Evolutionary conservation across 2,888 invertebrate genomes (phyloP).

Genomic region (Rotaria socialis): DNA sequence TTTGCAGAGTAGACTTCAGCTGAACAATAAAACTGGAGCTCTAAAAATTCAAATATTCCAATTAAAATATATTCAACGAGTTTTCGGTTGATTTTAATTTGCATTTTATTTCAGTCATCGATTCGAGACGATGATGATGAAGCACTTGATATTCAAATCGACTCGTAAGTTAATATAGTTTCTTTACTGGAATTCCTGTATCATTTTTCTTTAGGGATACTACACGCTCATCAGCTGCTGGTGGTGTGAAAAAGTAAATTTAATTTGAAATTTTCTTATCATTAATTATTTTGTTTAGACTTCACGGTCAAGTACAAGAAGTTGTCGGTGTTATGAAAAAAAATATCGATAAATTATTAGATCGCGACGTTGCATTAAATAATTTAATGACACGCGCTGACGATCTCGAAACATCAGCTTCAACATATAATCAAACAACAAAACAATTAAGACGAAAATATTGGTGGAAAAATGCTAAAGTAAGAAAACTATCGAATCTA

Average conservation of each 20-base stretch:
- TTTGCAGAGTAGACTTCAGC: too few species aligned
- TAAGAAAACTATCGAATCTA: background rate
- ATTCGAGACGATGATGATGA: slow-evolving; percentile 32
- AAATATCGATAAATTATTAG: slow-evolving; percentile 46
- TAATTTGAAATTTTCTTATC: too few species aligned
- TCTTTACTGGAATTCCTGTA: background rate
- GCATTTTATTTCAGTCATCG: background rate
- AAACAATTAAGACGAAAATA: slow-evolving; percentile 7
- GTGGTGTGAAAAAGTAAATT: slow-evolving; percentile 14
- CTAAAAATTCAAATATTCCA: too few species aligned
- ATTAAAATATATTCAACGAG: too few species aligned
- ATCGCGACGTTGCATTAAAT: slow-evolving; percentile 42
- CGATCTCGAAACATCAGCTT: background rate
- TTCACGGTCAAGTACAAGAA: slow-evolving; percentile 44
- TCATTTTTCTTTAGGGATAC: background rate
- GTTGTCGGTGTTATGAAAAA: slow-evolving; percentile 45
- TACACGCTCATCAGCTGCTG: background rate
- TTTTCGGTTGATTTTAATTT: too few species aligned
- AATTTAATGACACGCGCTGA: background rate
- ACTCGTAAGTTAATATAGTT: background rate
- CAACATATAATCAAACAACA: slow-evolving; percentile 26
- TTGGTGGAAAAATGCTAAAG: slow-evolving; percentile 35
- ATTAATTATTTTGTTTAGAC: background rate
- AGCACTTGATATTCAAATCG: background rate
- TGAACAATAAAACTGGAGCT: too few species aligned